Base-by-base conservation (phyloP, 2,113 vertebrate genomes). In the Mixornis gularis region DNA sequence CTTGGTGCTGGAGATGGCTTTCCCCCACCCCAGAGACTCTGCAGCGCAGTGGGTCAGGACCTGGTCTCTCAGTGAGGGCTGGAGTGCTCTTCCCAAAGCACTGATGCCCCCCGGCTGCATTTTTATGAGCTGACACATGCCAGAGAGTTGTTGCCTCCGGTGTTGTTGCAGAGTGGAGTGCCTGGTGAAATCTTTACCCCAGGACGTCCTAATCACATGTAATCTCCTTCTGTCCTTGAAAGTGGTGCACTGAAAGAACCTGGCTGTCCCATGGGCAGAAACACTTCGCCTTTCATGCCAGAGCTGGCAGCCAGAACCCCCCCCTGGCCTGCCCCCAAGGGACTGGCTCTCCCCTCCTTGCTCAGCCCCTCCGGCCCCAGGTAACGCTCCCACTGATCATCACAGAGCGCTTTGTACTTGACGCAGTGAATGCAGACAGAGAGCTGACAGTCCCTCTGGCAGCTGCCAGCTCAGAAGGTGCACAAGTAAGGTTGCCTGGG, bases 391-490 rank as follows among this genome's bases (percentile, higher is more conserved):
- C 38, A 38, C 26, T 17, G 13, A 36, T 53, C 49, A 7, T 38
- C 7, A 3, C 46, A 58, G 79, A 89, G 30, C 1, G 1, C 78
- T 91, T 89, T 69, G 20, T 10, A 34, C 78, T 32, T 62, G 81
- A 53, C 0, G 3, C 81, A 76, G 87, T 17, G 44, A 72, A 43
- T 69, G 81, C 81, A 92, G 84, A 30, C 12, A 11, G 81, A 71
- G 89, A 80, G 70, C 84, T 89, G 84, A 65, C 84, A 94, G 89
- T 80, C 44, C 73, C 79, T 85, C 82, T 82, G 88, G 68, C 92
- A 96, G 80, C 90, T 91, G 85, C 69, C 87, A 70, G 69, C 87
- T 94, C 87, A 53, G 51, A 85, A 90, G 79, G 68, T 88, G 88
- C 71, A 76, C 66, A 69, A 85, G 53, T 56, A 58, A 91, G 70